Conservation (phyloP, 2,888 invertebrate genomes). For the Xanthorhoe spadicearia region DNA sequence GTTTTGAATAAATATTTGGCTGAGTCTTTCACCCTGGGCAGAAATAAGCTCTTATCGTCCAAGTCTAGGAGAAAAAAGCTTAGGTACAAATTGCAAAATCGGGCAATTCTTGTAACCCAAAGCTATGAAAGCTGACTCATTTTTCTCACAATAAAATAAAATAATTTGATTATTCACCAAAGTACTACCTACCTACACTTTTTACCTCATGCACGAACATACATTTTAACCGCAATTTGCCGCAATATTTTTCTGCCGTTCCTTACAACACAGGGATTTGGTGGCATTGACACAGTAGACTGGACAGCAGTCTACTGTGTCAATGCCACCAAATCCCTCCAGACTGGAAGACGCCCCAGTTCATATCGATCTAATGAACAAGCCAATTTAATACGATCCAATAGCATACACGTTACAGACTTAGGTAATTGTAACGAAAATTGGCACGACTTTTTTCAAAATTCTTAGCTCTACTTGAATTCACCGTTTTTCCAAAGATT, state of each 20-base stretch:
- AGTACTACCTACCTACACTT: no score
- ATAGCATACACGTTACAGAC: no score
- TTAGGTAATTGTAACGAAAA: no score
- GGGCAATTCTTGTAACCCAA: neutral
- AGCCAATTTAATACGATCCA: neutral
- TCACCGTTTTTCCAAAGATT: no score
- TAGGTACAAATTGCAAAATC: neutral
- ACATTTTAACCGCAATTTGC: neutral
- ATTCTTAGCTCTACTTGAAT: neutral
- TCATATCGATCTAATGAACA: slow-evolving; percentile 1
- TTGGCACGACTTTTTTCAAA: neutral
- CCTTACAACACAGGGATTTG: neutral
- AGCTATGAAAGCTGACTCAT: neutral
- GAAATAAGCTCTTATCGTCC: neutral
- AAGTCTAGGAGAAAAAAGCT: neutral
- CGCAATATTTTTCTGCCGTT: neutral
- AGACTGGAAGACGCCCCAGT: slow-evolving; percentile 19
- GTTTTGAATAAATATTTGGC: no score
- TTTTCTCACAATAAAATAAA: neutral
- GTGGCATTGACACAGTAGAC: no score
- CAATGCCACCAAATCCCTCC: slow-evolving; percentile 7
- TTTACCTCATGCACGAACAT: neutral
- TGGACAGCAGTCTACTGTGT: neutral
- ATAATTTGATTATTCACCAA: no score
- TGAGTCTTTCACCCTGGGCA: neutral